Base-by-base conservation (phyloP, 2,888 invertebrate species). In the Dynastes hyllus region DNA sequence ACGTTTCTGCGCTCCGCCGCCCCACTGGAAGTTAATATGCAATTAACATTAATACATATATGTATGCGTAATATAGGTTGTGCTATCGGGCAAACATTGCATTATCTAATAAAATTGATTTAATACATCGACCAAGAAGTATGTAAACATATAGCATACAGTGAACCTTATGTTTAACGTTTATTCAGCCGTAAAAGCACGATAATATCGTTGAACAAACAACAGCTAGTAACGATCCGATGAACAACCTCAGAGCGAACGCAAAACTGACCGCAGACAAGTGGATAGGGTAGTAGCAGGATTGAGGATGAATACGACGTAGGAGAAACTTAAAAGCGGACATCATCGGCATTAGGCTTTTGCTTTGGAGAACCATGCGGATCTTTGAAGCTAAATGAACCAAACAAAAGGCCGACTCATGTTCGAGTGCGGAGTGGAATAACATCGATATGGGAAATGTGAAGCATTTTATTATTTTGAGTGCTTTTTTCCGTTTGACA, bases 241-340 rank as follows among this genome's bases (percentile, higher is more conserved):
- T 70, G 80, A 79, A 66, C 78, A 76, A 80, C 81, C 83, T 81
- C 81, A 82, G 80, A 82, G 81, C 81, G 75, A 81, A 82, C 79
- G 80, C 81, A 79, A 61, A 76, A 66, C 76, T 51, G 78, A 81
- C 81, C 81, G 79, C 81, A 81, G 73, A 79, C 78, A 73, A 75
- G 73, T 61, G 61, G 73, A 75, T 58, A 45, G 55, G 61, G 61
- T 27, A 53, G 50, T 3, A 69, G 13, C 69, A n/a, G 51, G 51
- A 51, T 69, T 51, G 69, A 69, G 32, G 69, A 69, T 61, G 40
- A 75, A 45, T 16, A 71, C 32, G 58, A 75, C 37, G 58, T 37
- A 40, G 45, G 6, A n/a, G 53, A 66, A 65, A 78, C 80, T 81
- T 80, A 80, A 80, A 79, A 80, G 79, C 79, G 58, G 69, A 80